phyloP scores from a whole-genome alignment of 2,113 vertebrate genomes.

The Peromyscus californicus region DNA sequence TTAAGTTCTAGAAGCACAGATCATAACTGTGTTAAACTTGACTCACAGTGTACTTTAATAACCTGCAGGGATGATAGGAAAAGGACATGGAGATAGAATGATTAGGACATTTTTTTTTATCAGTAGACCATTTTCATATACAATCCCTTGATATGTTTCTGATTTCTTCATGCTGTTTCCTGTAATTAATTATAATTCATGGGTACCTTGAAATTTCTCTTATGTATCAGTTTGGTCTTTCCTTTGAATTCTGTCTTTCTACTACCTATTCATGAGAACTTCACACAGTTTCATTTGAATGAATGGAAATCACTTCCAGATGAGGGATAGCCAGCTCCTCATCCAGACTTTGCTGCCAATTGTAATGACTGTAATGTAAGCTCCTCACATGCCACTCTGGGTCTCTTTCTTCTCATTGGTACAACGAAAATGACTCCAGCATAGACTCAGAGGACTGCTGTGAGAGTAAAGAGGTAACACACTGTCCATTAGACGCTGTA shows the following conservation, averaged over 20 bases:
- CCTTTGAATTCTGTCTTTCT: not conserved
- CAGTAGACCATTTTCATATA: slow-evolving; percentile 21
- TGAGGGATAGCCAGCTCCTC: not conserved
- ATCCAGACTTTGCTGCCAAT: not conserved
- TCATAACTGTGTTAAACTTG: slow-evolving; percentile 35
- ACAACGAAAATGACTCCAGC: not conserved
- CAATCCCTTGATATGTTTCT: slow-evolving; percentile 22
- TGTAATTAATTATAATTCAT: not conserved
- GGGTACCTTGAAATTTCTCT: not conserved
- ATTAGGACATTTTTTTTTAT: not conserved
- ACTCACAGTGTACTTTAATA: not conserved
- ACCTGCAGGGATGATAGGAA: not conserved
- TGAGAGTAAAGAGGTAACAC: not conserved
- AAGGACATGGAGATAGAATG: slow-evolving; percentile 49
- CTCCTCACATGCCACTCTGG: too few relatives aligned
- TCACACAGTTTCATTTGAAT: slow-evolving; percentile 43
- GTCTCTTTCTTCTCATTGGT: not conserved
- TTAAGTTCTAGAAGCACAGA: slow-evolving; percentile 23
- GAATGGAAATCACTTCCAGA: slow-evolving; percentile 20
- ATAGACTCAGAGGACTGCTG: not conserved
- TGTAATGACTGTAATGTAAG: not conserved
- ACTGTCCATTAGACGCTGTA: not conserved
- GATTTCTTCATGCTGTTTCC: not conserved
- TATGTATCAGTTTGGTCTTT: not conserved
- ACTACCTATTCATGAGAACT: not conserved